Conservation (phyloP, 2,888 invertebrate genomes). For the Oasisia sp. region DNA sequence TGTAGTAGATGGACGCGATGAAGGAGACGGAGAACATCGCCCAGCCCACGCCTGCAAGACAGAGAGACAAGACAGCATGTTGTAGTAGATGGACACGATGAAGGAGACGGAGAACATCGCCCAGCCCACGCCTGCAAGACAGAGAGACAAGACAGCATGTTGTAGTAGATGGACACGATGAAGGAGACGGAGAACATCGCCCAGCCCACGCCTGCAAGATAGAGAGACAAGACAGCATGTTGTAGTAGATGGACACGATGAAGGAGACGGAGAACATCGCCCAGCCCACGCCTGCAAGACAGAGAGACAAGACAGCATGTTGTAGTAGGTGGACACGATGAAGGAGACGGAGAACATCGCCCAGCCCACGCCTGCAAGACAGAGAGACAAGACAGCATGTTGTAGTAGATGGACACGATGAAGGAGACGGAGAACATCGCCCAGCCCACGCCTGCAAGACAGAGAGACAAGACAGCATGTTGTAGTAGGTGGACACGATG, state of each 20-base stretch:
- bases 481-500: conserved; percentile 40
- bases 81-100: too few relatives aligned
- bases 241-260: conserved; percentile 41
- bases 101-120: conserved; percentile 31
- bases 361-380: conserved; percentile 40
- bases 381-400: too few relatives aligned
- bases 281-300: conserved; percentile 40
- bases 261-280: conserved; percentile 37
- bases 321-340: conserved; percentile 40
- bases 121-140: conserved; percentile 41
- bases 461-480: too few relatives aligned
- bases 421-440: conserved; percentile 37
- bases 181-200: conserved; percentile 37
- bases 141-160: conserved; percentile 35
- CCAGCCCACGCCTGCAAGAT: conserved; percentile 40
- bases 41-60: conserved; percentile 41
- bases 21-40: conserved; percentile 31
- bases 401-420: conserved; percentile 41
- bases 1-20: too few relatives aligned
- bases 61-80: neutral
- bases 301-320: too few relatives aligned
- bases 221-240: too few relatives aligned
- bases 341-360: conserved; percentile 37
- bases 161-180: conserved; percentile 41
- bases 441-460: conserved; percentile 40